These are phyloP conservation scores for Mayetiola destructor DNA, from an alignment of 2,888 invertebrate species.

Conservation along the genomic window DNA sequence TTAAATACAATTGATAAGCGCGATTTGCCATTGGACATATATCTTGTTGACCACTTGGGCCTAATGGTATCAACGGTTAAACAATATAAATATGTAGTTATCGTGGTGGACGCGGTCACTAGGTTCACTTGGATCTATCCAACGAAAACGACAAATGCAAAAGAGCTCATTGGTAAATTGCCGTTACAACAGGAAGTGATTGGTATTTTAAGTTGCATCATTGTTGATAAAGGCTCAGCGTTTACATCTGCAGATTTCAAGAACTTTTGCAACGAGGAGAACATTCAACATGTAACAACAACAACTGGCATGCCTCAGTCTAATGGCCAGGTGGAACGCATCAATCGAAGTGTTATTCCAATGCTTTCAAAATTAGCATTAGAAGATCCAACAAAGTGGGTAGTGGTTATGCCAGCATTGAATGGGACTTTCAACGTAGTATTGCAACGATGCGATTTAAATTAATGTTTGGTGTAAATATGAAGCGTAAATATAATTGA, in stretches of 20 bases:
- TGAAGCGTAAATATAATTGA: slow-evolving; percentile 1
- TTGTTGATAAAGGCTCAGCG: slow-evolving; percentile 27
- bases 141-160: slow-evolving; percentile 21
- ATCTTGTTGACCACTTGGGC: slow-evolving; percentile 28
- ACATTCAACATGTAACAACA: slow-evolving; percentile 25
- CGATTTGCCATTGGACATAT: slow-evolving; percentile 23
- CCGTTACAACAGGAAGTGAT: slow-evolving; percentile 23
- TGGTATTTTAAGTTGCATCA: slow-evolving; percentile 26
- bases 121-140: slow-evolving; percentile 29
- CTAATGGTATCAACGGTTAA: slow-evolving; percentile 24
- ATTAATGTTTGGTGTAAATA: slow-evolving; percentile 14
- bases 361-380: slow-evolving; percentile 26
- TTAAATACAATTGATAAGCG: slow-evolving; percentile 26
- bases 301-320: slow-evolving; percentile 25
- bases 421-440: slow-evolving; percentile 17
- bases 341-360: slow-evolving; percentile 25
- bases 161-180: slow-evolving; percentile 25
- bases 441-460: slow-evolving; percentile 16
- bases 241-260: slow-evolving; percentile 27
- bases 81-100: slow-evolving; percentile 25
- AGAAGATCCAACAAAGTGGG: slow-evolving; percentile 25
- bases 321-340: slow-evolving; percentile 28
- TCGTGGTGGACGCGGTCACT: slow-evolving; percentile 25
- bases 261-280: slow-evolving; percentile 25
- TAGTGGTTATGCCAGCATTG: slow-evolving; percentile 19